These are phyloP conservation scores for Sebastes aleutianus DNA, from an alignment of 2,797 vertebrate genomes.

Conservation along the genomic window DNA sequence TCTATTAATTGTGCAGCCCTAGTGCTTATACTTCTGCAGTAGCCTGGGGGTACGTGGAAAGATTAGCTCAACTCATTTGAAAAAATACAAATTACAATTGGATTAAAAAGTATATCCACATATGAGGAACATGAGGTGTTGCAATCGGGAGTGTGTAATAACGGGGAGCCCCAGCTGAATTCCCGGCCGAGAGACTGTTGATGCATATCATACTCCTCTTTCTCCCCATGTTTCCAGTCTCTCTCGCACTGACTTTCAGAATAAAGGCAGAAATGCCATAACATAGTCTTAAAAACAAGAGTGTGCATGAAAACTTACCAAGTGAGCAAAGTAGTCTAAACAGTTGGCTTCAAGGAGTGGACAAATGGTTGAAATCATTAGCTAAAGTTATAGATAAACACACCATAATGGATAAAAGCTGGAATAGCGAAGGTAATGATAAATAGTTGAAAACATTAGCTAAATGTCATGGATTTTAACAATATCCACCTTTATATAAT, in stretches of 20 bases:
- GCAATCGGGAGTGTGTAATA: background rate
- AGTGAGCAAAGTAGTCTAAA: background rate
- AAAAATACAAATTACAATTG: background rate
- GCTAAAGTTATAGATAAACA: no score
- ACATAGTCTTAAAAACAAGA: background rate
- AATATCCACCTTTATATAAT: background rate
- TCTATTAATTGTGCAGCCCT: no score
- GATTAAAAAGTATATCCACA: background rate
- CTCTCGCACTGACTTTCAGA: no score
- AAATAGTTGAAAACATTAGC: no score
- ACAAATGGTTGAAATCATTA: no score
- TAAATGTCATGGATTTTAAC: background rate
- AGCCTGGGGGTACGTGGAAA: background rate
- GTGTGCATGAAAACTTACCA: background rate
- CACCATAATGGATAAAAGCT: no score
- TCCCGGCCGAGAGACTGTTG: background rate
- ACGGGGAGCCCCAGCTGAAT: background rate
- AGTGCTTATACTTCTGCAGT: no score
- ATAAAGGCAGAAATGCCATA: no score
- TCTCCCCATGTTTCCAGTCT: no score
- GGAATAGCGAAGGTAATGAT: no score
- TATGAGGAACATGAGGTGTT: background rate
- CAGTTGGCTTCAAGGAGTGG: background rate
- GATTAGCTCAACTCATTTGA: background rate
- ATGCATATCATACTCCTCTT: background rate